Conservation (phyloP, 2,113 vertebrate genomes). For the Pipa parva region DNA sequence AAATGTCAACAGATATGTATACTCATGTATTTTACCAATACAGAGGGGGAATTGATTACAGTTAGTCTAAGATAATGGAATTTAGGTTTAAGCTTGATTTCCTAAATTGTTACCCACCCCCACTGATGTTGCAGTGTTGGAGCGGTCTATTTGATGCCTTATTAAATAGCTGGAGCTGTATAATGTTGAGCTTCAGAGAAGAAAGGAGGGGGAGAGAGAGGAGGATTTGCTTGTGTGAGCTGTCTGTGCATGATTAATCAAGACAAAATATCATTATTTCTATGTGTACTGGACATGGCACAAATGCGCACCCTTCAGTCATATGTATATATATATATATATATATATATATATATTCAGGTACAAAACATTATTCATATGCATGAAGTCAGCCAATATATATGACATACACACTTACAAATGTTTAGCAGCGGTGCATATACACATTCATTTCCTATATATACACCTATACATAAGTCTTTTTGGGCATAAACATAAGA, state of each 20-base stretch:
- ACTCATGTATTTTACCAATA: too few relatives aligned
- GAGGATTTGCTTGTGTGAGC: conserved; percentile 33
- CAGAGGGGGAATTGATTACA: too few relatives aligned
- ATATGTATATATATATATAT: neutral
- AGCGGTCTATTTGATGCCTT: conserved; percentile 31
- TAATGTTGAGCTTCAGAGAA: conserved; percentile 38
- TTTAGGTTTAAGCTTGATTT: neutral
- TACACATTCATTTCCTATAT: neutral
- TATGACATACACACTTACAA: neutral
- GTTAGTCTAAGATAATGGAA: too few relatives aligned
- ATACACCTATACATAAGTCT: neutral
- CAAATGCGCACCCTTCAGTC: neutral
- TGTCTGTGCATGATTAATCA: conserved; percentile 40
- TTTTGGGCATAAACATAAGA: neutral
- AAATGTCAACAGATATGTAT: too few relatives aligned
- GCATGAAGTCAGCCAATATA: neutral
- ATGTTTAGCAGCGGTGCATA: neutral
- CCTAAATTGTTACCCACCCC: neutral
- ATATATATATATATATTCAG: neutral
- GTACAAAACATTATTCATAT: neutral
- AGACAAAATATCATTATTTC: conserved; percentile 31
- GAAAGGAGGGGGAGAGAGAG: conserved; percentile 33
- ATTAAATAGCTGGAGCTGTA: conserved; percentile 42
- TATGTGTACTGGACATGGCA: neutral
- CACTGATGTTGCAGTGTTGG: neutral